Evolutionary conservation across 2,888 invertebrate species (phyloP).

Genomic region (Hanleya hanleyi): DNA sequence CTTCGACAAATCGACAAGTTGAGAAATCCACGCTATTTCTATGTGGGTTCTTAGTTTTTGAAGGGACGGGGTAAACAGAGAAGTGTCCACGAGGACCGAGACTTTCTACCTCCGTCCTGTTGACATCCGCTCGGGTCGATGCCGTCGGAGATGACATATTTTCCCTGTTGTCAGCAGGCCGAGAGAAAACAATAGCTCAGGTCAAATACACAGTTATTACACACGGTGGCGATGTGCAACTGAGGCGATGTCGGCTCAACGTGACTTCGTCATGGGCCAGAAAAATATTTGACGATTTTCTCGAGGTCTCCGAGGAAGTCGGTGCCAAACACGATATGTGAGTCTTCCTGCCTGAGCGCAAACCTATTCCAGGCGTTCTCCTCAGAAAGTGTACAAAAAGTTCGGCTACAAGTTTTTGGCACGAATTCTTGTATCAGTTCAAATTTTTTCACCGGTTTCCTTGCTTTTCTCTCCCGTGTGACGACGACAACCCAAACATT

Average conservation of each 20-base stretch:
- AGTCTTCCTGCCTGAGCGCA: neutral
- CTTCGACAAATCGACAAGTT: neutral
- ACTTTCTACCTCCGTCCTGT: neutral
- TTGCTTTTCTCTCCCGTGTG: neutral
- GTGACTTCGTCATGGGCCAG: neutral
- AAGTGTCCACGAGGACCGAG: neutral
- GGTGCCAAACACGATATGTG: constrained; percentile 1
- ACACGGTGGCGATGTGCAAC: neutral
- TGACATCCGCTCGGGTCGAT: neutral
- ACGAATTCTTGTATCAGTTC: constrained; percentile 11
- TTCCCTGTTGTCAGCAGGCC: neutral
- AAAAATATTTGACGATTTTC: constrained; percentile 1
- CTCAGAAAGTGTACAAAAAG: neutral
- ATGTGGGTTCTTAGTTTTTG: neutral
- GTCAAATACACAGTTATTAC: neutral
- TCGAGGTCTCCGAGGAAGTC: constrained; percentile 3
- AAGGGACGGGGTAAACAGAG: neutral
- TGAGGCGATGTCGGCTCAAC: neutral
- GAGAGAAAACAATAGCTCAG: constrained; percentile 10
- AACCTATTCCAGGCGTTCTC: constrained; percentile 2
- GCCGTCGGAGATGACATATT: neutral
- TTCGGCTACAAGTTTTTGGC: neutral
- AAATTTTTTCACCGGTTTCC: constrained; percentile 7
- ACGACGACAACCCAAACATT: neutral
- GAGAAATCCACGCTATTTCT: neutral